These are phyloP conservation scores for Samia ricini DNA, from an alignment of 1,140 invertebrate genomes.

Conservation along the genomic window DNA sequence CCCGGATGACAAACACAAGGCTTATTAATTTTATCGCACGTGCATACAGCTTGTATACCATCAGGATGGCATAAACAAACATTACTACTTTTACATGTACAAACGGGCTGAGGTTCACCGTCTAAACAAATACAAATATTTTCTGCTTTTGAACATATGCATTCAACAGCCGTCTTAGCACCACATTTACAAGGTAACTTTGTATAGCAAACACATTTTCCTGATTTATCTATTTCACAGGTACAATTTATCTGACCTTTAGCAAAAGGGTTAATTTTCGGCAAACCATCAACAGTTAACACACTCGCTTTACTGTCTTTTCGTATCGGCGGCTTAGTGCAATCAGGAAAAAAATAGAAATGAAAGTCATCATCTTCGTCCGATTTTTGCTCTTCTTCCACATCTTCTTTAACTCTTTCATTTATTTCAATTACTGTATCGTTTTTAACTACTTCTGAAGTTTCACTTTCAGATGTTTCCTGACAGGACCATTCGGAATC, in stretches of 20 bases:
- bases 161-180: conserved; percentile 37
- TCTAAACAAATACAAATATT: conserved; percentile 57
- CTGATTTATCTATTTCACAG: conserved; percentile 48
- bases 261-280: conserved; percentile 47
- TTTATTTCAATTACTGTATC: conserved; percentile 28
- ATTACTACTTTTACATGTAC: conserved; percentile 42
- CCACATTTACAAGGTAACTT: conserved; percentile 57
- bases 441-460: conserved; percentile 29
- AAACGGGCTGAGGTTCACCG: conserved; percentile 32
- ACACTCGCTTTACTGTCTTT: conserved; percentile 48
- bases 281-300: conserved; percentile 56
- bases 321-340: conserved; percentile 37
- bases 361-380: conserved; percentile 64
- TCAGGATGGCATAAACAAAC: conserved; percentile 53
- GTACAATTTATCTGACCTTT: conserved; percentile 37
- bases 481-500: conserved; percentile 55
- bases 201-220: conserved; percentile 48
- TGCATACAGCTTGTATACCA: conserved; percentile 40
- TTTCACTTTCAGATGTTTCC: conserved; percentile 33
- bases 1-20: conserved; percentile 48
- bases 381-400: conserved; percentile 20
- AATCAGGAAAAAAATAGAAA: conserved; percentile 69
- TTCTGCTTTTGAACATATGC: conserved; percentile 41
- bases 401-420: conserved; percentile 25
- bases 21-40: conserved; percentile 48